phyloP scores from a whole-genome alignment of 2,888 invertebrate species.

The Phortica magna region DNA sequence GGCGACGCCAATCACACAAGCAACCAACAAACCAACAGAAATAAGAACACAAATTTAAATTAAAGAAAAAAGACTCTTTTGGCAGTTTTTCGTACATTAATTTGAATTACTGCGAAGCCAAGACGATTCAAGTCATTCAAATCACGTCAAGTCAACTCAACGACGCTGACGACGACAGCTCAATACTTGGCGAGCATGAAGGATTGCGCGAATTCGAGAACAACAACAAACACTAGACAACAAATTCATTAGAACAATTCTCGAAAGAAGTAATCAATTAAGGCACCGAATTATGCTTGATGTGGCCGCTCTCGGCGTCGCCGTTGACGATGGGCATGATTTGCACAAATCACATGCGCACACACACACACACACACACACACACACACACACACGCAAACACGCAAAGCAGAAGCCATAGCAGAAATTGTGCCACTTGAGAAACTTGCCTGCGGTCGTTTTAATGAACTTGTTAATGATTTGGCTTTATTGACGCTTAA shows the following conservation, averaged over 20 bases:
- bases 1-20: constrained; percentile 8
- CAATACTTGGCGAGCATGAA: neutral
- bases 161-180: neutral
- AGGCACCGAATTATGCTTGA: neutral
- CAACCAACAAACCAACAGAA: neutral
- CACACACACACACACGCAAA: neutral
- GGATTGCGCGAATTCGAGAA: neutral
- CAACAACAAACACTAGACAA: neutral
- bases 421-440: neutral
- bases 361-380: neutral
- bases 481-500: neutral
- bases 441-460: constrained; percentile 15
- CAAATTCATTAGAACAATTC: constrained; percentile 24
- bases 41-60: neutral
- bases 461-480: constrained; percentile 14
- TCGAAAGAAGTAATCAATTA: constrained; percentile 22
- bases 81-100: constrained; percentile 9
- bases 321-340: neutral
- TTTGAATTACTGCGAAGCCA: neutral
- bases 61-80: neutral
- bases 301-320: neutral
- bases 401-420: neutral
- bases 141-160: neutral
- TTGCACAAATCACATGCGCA: constrained; percentile 21
- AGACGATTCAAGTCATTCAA: neutral